Evolutionary conservation across 2,797 vertebrate genomes (phyloP).

Genomic region (Platyrinchus mystaceus): DNA sequence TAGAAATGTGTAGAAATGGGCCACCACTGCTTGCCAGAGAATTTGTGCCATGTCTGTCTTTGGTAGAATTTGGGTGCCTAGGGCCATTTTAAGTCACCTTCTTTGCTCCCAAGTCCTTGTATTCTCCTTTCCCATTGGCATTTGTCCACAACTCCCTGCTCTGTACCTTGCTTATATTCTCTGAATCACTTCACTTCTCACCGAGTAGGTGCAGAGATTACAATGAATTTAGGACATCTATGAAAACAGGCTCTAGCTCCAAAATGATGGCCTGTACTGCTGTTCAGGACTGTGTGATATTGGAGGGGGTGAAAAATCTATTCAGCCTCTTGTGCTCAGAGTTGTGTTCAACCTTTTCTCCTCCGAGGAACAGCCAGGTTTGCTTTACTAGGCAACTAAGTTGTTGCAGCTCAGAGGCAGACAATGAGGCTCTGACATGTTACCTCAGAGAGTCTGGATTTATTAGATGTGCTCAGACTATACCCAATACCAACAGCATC

Average conservation of each 20-base stretch:
- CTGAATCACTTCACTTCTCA: neutral
- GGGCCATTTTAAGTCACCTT: neutral
- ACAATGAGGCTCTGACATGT: slow-evolving; percentile 11
- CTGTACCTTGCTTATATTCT: neutral
- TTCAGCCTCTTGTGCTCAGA: neutral
- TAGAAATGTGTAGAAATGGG: neutral
- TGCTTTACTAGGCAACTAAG: neutral
- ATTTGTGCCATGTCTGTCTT: neutral
- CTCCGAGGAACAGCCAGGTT: neutral
- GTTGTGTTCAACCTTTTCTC: neutral
- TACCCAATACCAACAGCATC: slow-evolving; percentile 17
- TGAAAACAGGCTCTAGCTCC: neutral
- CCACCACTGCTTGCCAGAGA: neutral
- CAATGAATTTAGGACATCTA: neutral
- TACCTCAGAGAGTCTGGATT: slow-evolving; percentile 14
- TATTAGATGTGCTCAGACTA: slow-evolving; percentile 30
- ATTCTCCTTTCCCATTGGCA: neutral
- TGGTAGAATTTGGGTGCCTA: neutral
- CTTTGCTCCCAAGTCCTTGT: neutral
- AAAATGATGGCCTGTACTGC: neutral
- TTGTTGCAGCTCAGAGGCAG: slow-evolving; percentile 26
- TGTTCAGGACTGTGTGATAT: neutral
- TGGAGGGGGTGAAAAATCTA: neutral
- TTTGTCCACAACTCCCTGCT: neutral
- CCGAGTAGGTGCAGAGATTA: neutral